phyloP scores from a whole-genome alignment of 2,888 invertebrate genomes.

The Flabesymbios commensalis region DNA sequence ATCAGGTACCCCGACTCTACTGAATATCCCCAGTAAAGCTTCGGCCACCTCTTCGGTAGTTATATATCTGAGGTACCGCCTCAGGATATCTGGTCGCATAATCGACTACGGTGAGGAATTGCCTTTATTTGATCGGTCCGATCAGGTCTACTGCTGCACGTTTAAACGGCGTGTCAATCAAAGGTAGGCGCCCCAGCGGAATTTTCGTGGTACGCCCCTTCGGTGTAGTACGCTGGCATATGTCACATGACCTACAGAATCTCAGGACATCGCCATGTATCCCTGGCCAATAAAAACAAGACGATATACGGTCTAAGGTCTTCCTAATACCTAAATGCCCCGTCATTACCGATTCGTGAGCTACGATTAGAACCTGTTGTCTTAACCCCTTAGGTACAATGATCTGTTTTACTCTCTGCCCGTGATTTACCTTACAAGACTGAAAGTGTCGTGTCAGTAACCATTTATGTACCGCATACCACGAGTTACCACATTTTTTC shows the following conservation, averaged over 20 bases:
- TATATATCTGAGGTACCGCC: conserved; percentile 10
- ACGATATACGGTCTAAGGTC: neutral
- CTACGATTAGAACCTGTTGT: neutral
- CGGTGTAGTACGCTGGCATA: conserved; percentile 6
- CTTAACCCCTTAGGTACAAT: neutral
- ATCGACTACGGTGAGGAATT: conserved; percentile 30
- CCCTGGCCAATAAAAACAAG: conserved; percentile 2
- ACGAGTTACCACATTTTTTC: too few relatives aligned
- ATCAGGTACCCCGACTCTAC: conserved; percentile 26
- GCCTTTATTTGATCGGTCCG: too few relatives aligned
- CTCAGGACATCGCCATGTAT: neutral
- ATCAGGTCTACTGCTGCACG: conserved; percentile 12
- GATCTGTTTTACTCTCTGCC: too few relatives aligned
- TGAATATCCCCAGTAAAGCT: conserved; percentile 29
- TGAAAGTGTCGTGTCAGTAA: too few relatives aligned
- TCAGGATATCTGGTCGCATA: conserved; percentile 23
- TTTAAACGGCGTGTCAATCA: conserved; percentile 10
- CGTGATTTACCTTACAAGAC: too few relatives aligned
- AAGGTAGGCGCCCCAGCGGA: conserved; percentile 7
- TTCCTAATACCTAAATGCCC: conserved; percentile 5
- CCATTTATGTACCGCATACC: too few relatives aligned
- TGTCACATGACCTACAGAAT: conserved; percentile 10
- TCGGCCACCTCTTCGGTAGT: conserved; percentile 29
- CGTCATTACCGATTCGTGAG: neutral
- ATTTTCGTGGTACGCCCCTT: conserved; percentile 4